A percentile compares a stretch with the other conserved stretches of the same genome.
Conservation (phyloP, 2,888 invertebrate genomes). For the Synanthedon formicaeformis region DNA sequence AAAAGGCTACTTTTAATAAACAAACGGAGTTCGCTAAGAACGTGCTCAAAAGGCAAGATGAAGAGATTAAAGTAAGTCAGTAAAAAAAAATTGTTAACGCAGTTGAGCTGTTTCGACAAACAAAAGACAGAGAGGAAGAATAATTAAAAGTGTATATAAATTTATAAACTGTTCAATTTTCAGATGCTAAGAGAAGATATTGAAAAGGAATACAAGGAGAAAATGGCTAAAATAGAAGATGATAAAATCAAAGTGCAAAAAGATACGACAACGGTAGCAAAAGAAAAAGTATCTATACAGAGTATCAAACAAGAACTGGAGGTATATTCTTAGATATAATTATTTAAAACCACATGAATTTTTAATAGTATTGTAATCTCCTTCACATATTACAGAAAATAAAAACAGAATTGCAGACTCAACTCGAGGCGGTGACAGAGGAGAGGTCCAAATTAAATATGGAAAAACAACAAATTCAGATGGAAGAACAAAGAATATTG, state of each 20-base stretch:
- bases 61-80: constrained; percentile 67
- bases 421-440: constrained; percentile 51
- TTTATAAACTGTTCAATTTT: constrained; percentile 9
- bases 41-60: constrained; percentile 69
- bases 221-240: constrained; percentile 45
- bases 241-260: constrained; percentile 42
- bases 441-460: constrained; percentile 48
- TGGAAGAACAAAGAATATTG: constrained; percentile 53
- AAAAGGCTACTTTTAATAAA: constrained; percentile 71
- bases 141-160: no score
- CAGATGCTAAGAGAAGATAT: constrained; percentile 52
- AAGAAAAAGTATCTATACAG: constrained; percentile 48
- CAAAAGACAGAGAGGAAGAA: no score
- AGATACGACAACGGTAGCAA: constrained; percentile 37
- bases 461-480: constrained; percentile 52
- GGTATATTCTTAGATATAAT: constrained; percentile 19
- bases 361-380: not conserved
- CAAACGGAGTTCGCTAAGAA: constrained; percentile 71
- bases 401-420: constrained; percentile 52
- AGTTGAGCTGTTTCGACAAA: no score
- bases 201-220: constrained; percentile 55
- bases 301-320: constrained; percentile 52
- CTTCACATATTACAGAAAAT: constrained; percentile 33
- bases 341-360: not conserved
- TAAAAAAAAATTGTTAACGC: no score